phyloP scores from a whole-genome alignment of 2,797 vertebrate genomes.

The Malurus splendens region DNA sequence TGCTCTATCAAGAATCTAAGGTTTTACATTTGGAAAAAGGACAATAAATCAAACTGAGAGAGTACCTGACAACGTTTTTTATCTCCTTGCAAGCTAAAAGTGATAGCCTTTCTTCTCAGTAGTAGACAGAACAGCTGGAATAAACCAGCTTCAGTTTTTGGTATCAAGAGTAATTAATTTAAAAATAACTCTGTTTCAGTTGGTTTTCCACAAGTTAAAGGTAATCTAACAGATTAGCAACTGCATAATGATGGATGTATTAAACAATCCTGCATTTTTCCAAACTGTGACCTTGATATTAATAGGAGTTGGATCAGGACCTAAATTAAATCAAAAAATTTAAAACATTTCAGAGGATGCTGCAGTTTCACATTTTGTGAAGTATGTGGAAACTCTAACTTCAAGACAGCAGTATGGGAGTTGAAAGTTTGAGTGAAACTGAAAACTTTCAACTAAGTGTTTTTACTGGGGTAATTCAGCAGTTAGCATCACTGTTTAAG shows the following conservation, averaged over 20 bases:
- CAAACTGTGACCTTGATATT: not conserved
- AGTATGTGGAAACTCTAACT: not conserved
- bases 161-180: not conserved
- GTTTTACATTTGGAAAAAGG: not conserved
- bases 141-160: not conserved
- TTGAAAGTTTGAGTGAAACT: not conserved
- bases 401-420: not conserved
- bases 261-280: not conserved
- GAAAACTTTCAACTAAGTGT: not conserved
- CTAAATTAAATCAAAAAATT: not conserved
- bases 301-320: not conserved
- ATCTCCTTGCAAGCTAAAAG: not conserved
- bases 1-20: not conserved
- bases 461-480: not conserved
- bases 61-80: not conserved
- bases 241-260: not conserved
- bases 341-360: not conserved
- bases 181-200: not conserved
- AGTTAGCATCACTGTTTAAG: not conserved
- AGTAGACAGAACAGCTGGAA: not conserved
- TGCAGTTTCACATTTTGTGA: not conserved
- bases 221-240: not conserved
- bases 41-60: constrained; percentile 23
- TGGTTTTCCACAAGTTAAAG: not conserved
- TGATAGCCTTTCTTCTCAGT: not conserved